Evolutionary conservation across 1,140 invertebrate genomes (phyloP).

Genomic region (Hylaeus volcanicus): DNA sequence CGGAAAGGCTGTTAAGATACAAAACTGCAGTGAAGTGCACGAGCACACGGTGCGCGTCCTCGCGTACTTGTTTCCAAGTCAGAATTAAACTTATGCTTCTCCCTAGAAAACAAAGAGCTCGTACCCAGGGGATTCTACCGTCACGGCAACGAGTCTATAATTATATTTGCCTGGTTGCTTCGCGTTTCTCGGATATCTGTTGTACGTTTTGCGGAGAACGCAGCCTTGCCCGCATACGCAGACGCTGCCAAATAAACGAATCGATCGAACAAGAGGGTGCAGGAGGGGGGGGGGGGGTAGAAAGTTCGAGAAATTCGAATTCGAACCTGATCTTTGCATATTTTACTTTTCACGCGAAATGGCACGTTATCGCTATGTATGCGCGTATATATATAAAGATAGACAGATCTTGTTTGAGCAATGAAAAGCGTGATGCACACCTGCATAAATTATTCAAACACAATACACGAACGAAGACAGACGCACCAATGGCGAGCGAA

Average conservation of each 20-base stretch:
- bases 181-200: constrained; percentile 51
- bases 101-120: constrained; percentile 41
- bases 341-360: too few species aligned
- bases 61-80: constrained; percentile 32
- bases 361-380: too few species aligned
- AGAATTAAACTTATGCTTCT: constrained; percentile 58
- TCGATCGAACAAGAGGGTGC: neutral
- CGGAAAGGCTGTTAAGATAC: neutral
- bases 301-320: neutral
- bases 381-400: too few species aligned
- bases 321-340: neutral
- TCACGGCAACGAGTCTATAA: constrained; percentile 68
- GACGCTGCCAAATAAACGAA: constrained; percentile 40
- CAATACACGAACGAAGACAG: too few species aligned
- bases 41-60: neutral
- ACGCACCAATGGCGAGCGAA: too few species aligned
- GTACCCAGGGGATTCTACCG: constrained; percentile 36
- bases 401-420: too few species aligned
- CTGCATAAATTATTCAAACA: too few species aligned
- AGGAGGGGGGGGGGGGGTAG: too few species aligned
- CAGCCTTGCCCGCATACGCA: constrained; percentile 29
- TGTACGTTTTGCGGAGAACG: constrained; percentile 37
- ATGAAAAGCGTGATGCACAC: too few species aligned
- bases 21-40: neutral
- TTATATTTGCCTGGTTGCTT: constrained; percentile 61